Conservation (phyloP, 2,113 vertebrate genomes). For the Boulengeromyrus knoepffleri region DNA sequence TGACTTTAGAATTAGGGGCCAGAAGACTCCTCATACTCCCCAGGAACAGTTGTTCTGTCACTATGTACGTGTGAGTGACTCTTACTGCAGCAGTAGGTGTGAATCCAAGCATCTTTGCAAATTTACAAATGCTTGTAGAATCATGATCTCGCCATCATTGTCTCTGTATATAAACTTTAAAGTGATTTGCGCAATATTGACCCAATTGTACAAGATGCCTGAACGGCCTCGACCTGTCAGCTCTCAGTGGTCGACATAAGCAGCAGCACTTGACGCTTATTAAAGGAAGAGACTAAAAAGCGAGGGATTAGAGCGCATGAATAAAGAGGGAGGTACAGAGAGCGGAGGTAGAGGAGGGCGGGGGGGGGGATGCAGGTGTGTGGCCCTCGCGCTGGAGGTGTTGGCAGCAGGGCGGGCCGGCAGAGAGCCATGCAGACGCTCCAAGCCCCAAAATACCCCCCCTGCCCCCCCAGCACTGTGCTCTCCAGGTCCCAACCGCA, state of each 20-base stretch:
- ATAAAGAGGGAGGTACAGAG: neutral
- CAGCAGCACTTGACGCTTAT: neutral
- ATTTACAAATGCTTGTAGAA: neutral
- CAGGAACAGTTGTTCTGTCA: neutral
- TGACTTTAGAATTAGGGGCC: neutral
- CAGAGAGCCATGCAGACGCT: constrained; percentile 1
- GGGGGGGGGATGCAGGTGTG: constrained; percentile 6
- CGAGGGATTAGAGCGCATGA: neutral
- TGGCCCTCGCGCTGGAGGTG: constrained; percentile 11
- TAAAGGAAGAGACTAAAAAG: neutral
- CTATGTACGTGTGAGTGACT: neutral
- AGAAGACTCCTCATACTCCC: neutral
- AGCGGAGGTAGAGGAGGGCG: neutral
- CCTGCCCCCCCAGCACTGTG: neutral
- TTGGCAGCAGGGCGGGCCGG: neutral
- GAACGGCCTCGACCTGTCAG: neutral
- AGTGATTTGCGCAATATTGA: neutral
- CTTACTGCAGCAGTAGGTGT: neutral
- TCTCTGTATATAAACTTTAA: neutral
- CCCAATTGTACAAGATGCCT: neutral
- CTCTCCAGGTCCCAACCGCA: constrained; percentile 7
- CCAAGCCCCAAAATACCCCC: neutral
- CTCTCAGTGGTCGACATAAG: neutral
- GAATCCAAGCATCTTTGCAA: neutral
- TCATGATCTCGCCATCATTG: neutral